A percentile compares a stretch with the other conserved stretches of the same genome.
Evolutionary conservation across 2,797 vertebrate species (phyloP).

Genomic region (Alcedo quadribrachys): DNA sequence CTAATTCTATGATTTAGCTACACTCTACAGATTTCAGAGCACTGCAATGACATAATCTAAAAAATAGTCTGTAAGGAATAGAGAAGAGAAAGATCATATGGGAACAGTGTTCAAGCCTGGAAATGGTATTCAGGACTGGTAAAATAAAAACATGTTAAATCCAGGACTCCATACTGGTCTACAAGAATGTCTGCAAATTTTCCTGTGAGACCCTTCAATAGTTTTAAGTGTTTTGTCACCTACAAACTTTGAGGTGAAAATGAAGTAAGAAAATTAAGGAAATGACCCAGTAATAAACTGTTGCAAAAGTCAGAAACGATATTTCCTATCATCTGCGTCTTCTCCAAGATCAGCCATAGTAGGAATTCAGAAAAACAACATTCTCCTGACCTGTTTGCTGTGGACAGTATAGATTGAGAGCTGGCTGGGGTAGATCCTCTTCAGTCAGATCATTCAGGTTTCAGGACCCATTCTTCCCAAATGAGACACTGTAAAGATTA

Average conservation of each 20-base stretch:
- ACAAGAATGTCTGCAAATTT: not conserved
- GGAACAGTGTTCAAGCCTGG: not conserved
- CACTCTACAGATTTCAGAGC: not conserved
- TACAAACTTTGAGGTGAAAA: not conserved
- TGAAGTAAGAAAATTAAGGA: not conserved
- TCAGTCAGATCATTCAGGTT: not conserved
- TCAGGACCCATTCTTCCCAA: not conserved
- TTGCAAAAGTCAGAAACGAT: not conserved
- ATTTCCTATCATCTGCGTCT: not conserved
- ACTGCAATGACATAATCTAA: not conserved
- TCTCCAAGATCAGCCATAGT: not conserved
- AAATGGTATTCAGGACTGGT: not conserved
- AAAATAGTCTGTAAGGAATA: not conserved
- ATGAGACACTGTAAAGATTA: not conserved
- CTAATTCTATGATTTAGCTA: not conserved
- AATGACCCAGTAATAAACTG: not conserved
- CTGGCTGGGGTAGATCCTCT: not conserved
- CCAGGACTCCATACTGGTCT: not conserved
- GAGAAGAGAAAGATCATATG: not conserved
- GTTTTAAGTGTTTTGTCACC: not conserved
- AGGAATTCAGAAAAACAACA: not conserved
- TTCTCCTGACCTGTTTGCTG: constrained; percentile 18
- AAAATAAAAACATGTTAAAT: not conserved
- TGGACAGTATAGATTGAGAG: not conserved
- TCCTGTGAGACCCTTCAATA: not conserved